A percentile compares a stretch with the other conserved stretches of the same genome.
Evolutionary conservation across 2,113 vertebrate species (phyloP).

Genomic region (Neodontobutis hainanensis): DNA sequence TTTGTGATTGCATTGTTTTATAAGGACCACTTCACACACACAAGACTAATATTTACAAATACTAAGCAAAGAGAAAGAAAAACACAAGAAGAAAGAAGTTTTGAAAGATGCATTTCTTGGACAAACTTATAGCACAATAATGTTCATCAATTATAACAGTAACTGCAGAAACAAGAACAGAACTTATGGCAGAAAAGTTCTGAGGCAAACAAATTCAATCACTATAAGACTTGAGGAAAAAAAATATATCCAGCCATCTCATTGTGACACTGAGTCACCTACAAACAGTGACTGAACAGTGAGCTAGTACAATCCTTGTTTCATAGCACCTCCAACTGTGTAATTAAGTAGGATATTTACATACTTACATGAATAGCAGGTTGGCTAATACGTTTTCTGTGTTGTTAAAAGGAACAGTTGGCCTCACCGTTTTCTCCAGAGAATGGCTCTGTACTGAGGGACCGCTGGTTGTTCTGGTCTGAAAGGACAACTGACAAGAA

Average conservation of each 20-base stretch:
- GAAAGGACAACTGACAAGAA: conserved; percentile 96
- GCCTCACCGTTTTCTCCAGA: conserved; percentile 95
- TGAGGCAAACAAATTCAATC: neutral
- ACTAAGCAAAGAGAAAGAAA: too few relatives aligned
- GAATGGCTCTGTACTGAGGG: conserved; percentile 95
- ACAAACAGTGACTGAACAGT: conserved; percentile 19
- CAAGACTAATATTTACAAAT: too few relatives aligned
- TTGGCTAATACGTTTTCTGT: neutral
- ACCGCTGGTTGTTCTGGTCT: conserved; percentile 96
- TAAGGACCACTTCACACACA: too few relatives aligned
- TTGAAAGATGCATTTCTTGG: too few relatives aligned
- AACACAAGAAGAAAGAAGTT: too few relatives aligned
- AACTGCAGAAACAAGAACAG: too few relatives aligned
- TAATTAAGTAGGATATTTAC: neutral
- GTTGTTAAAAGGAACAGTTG: neutral
- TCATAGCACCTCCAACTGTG: conserved; percentile 4
- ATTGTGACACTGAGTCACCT: conserved; percentile 60
- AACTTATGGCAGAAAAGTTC: too few relatives aligned
- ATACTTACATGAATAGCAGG: neutral
- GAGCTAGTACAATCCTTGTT: neutral
- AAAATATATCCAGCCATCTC: conserved; percentile 55
- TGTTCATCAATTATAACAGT: too few relatives aligned
- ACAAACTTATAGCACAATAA: too few relatives aligned
- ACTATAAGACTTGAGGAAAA: too few relatives aligned
- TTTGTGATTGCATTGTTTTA: too few relatives aligned